Base-by-base conservation (phyloP, 2,113 vertebrate species). In the Heterochromis multidens region DNA sequence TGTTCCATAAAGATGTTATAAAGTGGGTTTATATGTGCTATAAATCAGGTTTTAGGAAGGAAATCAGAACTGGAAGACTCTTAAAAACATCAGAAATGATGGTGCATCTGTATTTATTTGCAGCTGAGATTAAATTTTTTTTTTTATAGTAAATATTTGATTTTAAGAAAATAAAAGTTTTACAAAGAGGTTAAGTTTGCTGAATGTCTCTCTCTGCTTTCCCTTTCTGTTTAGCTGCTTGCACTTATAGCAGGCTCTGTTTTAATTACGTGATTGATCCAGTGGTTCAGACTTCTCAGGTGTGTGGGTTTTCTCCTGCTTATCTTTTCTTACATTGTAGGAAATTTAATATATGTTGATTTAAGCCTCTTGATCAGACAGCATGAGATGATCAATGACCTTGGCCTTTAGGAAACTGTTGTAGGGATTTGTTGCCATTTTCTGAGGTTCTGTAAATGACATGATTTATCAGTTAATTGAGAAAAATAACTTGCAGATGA, bases 31-130 rank as follows among this genome's bases (percentile, higher is more conserved):
- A n/a, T n/a, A 65, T 37, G 19, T 65, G 62, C 62, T 65, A 12
- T 65, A 14, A 40, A 40, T 67, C 37, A 3, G 63, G 7, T 43
- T 0, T 0, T 25, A 0, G 25, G 0, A 0, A 25, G n/a, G n/a
- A n/a, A 40, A 67, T 6, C 35, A 43, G n/a, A 43, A 25, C 62
- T 16, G n/a, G 35, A 40, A 16, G 21, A 9, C 7, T 1, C 14
- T 65, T 40, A 40, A 65, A 40, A 40, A 3, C 62, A 65, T 40
- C 62, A 65, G n/a, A 40, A 23, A 65, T 16, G 25, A 29, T 59
- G 0, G 25, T 9, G 16, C 27, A 31, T 16, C 58, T 60, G 58
- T 31, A 4, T 17, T 35, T 31, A 60, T 19, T 19, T 19, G 29
- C 58, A 31, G 27, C 25, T 17, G 7, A 16, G 12, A 60, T 29